phyloP scores from a whole-genome alignment of 2,888 invertebrate species.

The Gymnosoma rotundatum region DNA sequence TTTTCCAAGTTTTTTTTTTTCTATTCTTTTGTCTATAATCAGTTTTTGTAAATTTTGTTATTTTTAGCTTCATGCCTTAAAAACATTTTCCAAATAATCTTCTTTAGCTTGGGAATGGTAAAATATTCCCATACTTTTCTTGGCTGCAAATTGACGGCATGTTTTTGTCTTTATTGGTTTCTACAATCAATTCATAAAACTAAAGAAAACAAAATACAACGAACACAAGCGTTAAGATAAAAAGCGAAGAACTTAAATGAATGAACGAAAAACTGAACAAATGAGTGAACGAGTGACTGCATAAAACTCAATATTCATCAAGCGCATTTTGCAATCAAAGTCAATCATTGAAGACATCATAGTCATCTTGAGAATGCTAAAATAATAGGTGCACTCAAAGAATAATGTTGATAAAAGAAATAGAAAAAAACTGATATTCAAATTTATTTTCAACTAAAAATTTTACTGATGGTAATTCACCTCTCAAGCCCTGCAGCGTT shows the following conservation, averaged over 20 bases:
- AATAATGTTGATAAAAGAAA: neutral
- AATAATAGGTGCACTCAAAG: neutral
- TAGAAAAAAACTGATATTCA: no score
- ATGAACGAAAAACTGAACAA: neutral
- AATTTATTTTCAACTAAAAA: no score
- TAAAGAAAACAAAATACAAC: slow-evolving; percentile 14
- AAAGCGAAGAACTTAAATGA: slow-evolving; percentile 25
- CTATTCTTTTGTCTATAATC: slow-evolving; percentile 22
- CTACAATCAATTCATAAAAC: slow-evolving; percentile 1
- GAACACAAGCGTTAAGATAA: slow-evolving; percentile 2
- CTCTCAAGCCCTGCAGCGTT: no score
- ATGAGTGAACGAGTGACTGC: slow-evolving; percentile 24
- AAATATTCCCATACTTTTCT: slow-evolving; percentile 36
- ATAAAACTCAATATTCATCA: slow-evolving; percentile 56
- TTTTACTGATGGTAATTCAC: no score
- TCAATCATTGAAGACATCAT: slow-evolving; percentile 47
- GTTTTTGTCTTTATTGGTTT: slow-evolving; percentile 20
- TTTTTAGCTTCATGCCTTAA: neutral
- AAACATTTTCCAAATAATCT: slow-evolving; percentile 21
- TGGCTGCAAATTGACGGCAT: slow-evolving; percentile 21
- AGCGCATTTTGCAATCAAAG: slow-evolving; percentile 66
- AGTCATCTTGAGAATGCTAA: slow-evolving; percentile 10
- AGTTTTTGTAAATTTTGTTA: slow-evolving; percentile 36
- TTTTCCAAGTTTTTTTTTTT: slow-evolving; percentile 40
- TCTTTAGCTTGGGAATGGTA: neutral